Evolutionary conservation across 2,888 invertebrate species (phyloP).

Genomic region (Drosophila quinaria): DNA sequence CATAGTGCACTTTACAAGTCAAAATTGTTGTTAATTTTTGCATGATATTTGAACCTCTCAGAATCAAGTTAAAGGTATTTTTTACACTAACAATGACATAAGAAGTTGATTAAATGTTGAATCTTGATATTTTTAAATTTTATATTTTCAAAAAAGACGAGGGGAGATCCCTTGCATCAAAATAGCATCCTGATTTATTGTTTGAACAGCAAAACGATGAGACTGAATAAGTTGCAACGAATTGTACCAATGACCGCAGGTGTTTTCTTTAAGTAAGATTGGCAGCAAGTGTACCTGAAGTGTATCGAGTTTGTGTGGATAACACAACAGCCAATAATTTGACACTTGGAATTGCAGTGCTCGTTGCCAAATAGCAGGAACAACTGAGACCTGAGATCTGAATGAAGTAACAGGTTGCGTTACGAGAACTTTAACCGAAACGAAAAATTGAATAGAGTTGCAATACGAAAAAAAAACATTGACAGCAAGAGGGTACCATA

Average conservation of each 20-base stretch:
- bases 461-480: constrained; percentile 22
- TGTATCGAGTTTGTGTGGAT: constrained; percentile 75
- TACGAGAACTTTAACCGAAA: constrained; percentile 37
- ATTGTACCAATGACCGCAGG: constrained; percentile 24
- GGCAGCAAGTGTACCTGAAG: constrained; percentile 75
- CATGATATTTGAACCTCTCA: too few relatives aligned
- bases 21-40: too few relatives aligned
- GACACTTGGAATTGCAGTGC: constrained; percentile 57
- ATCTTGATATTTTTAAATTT: too few relatives aligned
- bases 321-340: constrained; percentile 75
- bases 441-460: constrained; percentile 58
- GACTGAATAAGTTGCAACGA: constrained; percentile 20
- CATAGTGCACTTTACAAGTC: too few relatives aligned
- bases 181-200: too few relatives aligned
- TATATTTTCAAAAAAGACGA: too few relatives aligned
- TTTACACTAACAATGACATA: too few relatives aligned
- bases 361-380: constrained; percentile 24
- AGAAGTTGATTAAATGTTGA: too few relatives aligned
- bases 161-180: too few relatives aligned
- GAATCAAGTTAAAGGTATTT: too few relatives aligned
- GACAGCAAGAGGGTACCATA: constrained; percentile 44
- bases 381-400: constrained; percentile 6
- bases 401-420: constrained; percentile 18
- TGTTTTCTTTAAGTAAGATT: constrained; percentile 31
- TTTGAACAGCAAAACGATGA: constrained; percentile 24